These are phyloP conservation scores for Ephydatia muelleri DNA, from an alignment of 37 sponge, comb jelly and placozoan genomes.

Conservation along the genomic window DNA sequence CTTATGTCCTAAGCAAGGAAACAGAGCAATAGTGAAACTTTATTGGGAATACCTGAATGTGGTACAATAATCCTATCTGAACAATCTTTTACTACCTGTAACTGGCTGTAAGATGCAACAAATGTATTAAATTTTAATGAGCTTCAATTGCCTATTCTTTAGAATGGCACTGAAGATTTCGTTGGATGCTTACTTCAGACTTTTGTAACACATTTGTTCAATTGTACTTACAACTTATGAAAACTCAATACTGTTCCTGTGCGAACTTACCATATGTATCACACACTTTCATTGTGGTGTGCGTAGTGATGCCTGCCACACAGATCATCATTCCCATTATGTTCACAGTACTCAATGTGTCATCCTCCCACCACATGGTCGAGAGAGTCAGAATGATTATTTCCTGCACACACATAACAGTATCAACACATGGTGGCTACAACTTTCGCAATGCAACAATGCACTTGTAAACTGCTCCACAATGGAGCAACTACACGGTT, in stretches of 20 bases:
- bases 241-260: background rate
- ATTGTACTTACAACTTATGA: too few species aligned
- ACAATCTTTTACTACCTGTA: too few species aligned
- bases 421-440: background rate
- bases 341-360: conserved; percentile 69
- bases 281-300: conserved; percentile 69
- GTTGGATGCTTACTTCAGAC: too few species aligned
- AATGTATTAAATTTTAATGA: too few species aligned
- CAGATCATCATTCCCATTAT: conserved; percentile 89
- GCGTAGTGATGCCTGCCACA: conserved; percentile 80
- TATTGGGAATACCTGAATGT: background rate
- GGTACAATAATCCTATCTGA: too few species aligned
- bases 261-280: conserved; percentile 37
- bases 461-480: background rate
- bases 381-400: conserved; percentile 79
- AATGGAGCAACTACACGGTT: background rate
- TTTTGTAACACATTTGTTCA: background rate
- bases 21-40: background rate
- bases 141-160: too few species aligned
- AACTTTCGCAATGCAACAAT: background rate
- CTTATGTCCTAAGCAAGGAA: background rate
- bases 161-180: too few species aligned
- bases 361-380: conserved; percentile 73
- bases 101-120: too few species aligned
- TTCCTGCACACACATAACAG: conserved; percentile 59